These are phyloP conservation scores for Pelodiscus sinensis DNA, from an alignment of 2,113 vertebrate genomes.

Conservation along the genomic window DNA sequence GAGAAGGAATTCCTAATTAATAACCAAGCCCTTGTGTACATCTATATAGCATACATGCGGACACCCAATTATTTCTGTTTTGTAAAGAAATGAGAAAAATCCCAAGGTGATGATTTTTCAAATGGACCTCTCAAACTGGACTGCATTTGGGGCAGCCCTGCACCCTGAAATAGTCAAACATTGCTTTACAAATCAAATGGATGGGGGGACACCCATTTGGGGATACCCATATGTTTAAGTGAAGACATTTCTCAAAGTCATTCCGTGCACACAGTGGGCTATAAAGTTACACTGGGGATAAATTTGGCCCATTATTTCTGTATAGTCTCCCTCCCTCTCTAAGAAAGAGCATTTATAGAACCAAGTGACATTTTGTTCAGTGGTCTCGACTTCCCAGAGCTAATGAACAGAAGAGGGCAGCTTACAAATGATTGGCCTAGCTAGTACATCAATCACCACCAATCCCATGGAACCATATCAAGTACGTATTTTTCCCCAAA, in stretches of 20 bases:
- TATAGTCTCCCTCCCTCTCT: rapidly evolving
- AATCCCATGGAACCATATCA: background rate
- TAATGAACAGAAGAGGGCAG: background rate
- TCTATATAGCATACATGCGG: conserved; percentile 16
- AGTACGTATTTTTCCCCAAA: background rate
- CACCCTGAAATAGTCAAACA: rapidly evolving
- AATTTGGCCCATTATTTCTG: background rate
- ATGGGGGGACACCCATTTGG: rapidly evolving
- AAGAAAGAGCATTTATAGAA: background rate
- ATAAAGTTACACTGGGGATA: rapidly evolving
- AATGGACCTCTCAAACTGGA: rapidly evolving
- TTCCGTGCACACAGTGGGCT: background rate
- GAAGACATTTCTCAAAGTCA: background rate
- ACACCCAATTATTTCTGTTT: background rate
- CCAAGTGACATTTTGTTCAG: background rate
- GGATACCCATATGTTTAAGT: background rate
- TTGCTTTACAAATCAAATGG: rapidly evolving
- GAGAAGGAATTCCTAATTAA: conserved; percentile 54
- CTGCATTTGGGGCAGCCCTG: no score
- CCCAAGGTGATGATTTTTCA: background rate
- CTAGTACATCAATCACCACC: background rate
- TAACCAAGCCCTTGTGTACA: background rate
- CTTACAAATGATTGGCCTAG: background rate
- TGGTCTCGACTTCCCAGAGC: background rate
- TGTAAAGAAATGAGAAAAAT: background rate